Evolutionary conservation across 2,888 invertebrate species (phyloP).

Genomic region (Drosophila anomalata): DNA sequence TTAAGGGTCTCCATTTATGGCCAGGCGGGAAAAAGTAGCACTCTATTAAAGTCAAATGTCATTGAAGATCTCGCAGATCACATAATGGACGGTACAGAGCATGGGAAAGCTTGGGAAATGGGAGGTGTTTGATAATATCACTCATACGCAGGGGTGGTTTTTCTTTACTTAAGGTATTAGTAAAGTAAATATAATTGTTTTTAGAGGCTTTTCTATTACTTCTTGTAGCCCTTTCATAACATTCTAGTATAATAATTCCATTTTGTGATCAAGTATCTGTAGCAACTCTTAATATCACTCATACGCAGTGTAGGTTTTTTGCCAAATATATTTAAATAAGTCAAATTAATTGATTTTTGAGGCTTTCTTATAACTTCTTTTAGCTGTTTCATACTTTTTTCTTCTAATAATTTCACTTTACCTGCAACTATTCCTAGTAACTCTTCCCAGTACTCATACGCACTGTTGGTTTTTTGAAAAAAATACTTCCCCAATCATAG

Average conservation of each 20-base stretch:
- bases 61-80: conserved; percentile 1
- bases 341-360: too few relatives aligned
- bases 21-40: neutral
- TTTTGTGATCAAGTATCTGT: too few relatives aligned
- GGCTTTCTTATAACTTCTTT: neutral
- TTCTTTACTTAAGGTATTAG: neutral
- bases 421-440: too few relatives aligned
- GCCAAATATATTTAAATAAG: too few relatives aligned
- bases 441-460: conserved; percentile 10
- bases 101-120: neutral
- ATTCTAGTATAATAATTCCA: neutral
- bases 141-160: neutral
- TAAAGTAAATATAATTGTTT: too few relatives aligned
- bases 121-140: neutral
- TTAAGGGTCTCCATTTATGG: conserved; percentile 32
- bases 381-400: neutral
- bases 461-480: conserved; percentile 7
- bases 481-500: conserved; percentile 1
- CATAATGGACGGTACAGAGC: neutral
- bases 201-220: too few relatives aligned
- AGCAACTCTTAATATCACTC: too few relatives aligned
- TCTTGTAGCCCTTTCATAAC: neutral
- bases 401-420: too few relatives aligned
- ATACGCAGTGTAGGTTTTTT: too few relatives aligned
- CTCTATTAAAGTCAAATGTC: conserved; percentile 31